Evolutionary conservation across 2,888 invertebrate genomes (phyloP).

Genomic region (Drosophila meridionalis): DNA sequence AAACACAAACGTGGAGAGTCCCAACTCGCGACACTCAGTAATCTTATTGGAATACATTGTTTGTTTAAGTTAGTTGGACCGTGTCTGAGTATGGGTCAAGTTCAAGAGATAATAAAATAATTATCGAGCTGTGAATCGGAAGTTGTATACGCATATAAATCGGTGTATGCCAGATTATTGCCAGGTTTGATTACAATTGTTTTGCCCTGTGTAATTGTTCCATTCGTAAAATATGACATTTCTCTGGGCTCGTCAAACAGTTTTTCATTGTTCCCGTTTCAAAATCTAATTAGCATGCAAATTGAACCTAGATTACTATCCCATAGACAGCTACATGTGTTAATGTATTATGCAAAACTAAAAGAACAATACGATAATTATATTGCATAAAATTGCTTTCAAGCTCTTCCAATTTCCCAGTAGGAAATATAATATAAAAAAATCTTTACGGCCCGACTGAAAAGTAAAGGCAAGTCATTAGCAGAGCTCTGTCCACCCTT

Average conservation of each 20-base stretch:
- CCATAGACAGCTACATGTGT: constrained; percentile 13
- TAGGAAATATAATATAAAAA: neutral
- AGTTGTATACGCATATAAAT: constrained; percentile 25
- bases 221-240: constrained; percentile 41
- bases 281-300: constrained; percentile 60
- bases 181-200: constrained; percentile 46
- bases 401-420: neutral
- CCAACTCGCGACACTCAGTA: constrained; percentile 11
- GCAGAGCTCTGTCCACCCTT: neutral
- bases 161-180: constrained; percentile 4
- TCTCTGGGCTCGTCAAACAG: constrained; percentile 10
- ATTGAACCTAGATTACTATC: constrained; percentile 30
- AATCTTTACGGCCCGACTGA: neutral
- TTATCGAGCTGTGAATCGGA: constrained; percentile 30
- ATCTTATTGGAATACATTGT: constrained; percentile 27
- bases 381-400: neutral
- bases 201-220: constrained; percentile 52
- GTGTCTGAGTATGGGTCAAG: constrained; percentile 51
- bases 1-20: neutral
- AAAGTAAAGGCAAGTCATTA: constrained; percentile 15
- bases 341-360: constrained; percentile 24
- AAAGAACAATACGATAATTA: constrained; percentile 23
- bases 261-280: constrained; percentile 52
- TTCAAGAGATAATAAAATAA: constrained; percentile 37
- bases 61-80: constrained; percentile 10